Conservation (phyloP, 2,113 vertebrate species). For the Sinosuthora webbiana region DNA sequence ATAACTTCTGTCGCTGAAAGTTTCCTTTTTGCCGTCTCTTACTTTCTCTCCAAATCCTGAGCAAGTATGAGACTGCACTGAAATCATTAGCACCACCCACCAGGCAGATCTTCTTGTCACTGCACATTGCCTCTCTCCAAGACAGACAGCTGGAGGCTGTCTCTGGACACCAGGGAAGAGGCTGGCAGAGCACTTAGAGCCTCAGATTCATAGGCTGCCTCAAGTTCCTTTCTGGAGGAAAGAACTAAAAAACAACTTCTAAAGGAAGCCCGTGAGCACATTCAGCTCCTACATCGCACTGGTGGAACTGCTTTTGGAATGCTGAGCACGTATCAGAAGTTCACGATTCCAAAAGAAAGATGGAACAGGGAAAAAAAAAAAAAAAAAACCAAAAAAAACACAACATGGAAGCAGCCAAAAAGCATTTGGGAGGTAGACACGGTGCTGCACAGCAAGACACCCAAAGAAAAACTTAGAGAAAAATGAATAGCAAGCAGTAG, state of each 20-base stretch:
- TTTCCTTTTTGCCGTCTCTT: not conserved
- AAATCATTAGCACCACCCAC: slow-evolving; percentile 50
- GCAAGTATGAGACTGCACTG: not conserved
- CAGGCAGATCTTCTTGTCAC: not conserved
- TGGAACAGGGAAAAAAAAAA: not conserved
- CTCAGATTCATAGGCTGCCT: not conserved
- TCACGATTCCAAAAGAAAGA: not conserved
- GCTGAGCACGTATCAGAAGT: rapidly evolving
- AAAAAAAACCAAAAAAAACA: too few relatives aligned
- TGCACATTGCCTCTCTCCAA: not conserved
- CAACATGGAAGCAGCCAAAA: not conserved
- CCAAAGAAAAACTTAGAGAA: not conserved
- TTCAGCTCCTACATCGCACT: not conserved
- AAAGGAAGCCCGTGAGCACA: not conserved
- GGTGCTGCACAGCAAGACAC: not conserved
- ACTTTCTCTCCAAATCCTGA: not conserved
- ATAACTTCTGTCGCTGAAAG: not conserved
- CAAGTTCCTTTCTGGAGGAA: not conserved
- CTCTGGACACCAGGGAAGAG: not conserved
- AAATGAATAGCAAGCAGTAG: not conserved
- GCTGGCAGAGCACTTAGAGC: not conserved
- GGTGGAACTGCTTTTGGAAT: not conserved
- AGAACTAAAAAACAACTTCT: not conserved
- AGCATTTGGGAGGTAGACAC: not conserved
- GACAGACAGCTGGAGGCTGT: not conserved